Conservation (phyloP, 2,113 vertebrate species). For the Zosterops japonicus region DNA sequence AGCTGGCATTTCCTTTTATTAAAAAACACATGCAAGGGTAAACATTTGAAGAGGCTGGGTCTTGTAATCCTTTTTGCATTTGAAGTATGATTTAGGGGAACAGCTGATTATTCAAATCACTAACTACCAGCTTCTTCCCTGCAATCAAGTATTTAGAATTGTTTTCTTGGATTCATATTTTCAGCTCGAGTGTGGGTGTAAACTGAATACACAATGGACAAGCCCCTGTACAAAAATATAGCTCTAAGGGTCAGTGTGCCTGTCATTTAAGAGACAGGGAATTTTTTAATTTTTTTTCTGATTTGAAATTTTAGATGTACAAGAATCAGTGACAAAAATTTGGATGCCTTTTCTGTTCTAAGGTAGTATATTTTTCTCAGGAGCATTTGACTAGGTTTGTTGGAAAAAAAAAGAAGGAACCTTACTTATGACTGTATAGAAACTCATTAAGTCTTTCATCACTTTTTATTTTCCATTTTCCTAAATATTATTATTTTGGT, state of each 20-base stretch:
- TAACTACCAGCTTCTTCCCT: neutral
- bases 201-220: neutral
- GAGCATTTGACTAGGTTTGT: neutral
- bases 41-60: neutral
- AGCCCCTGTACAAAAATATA: neutral
- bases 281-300: neutral
- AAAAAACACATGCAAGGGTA: neutral
- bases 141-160: neutral
- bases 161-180: neutral
- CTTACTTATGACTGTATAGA: neutral
- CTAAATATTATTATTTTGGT: neutral
- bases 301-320: neutral
- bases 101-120: neutral
- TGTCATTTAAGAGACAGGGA: neutral
- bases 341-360: neutral
- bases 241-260: neutral
- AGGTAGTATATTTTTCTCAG: neutral
- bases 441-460: neutral
- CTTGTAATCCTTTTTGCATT: neutral
- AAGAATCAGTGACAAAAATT: neutral
- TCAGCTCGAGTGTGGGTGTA: neutral
- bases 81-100: constrained; percentile 16
- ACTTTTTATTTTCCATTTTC: neutral
- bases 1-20: neutral
- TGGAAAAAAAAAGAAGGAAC: neutral